These are phyloP conservation scores for Dendrophyllia cribrosa DNA, from an alignment of 64 coral and sea anemone species.

Conservation along the genomic window DNA sequence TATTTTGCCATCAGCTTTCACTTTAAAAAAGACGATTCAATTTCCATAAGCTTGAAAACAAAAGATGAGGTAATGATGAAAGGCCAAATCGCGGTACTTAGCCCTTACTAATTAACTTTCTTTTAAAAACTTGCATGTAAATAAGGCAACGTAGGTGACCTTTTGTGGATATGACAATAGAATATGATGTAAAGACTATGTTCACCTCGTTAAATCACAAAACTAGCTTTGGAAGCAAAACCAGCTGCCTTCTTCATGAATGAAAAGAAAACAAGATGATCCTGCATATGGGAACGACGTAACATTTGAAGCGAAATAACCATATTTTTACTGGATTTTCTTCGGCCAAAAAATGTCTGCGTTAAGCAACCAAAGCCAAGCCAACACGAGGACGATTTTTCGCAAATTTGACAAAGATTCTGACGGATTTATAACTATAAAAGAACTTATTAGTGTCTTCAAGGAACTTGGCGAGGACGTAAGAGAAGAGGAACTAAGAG, in stretches of 20 bases:
- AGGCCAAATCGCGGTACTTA: background rate
- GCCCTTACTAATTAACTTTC: conserved; percentile 1
- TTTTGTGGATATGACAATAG: conserved; percentile 30
- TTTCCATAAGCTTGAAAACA: conserved; percentile 13
- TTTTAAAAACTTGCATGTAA: background rate
- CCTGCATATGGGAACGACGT: background rate
- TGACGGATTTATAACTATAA: conserved; percentile 74
- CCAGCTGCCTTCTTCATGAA: background rate
- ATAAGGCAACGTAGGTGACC: background rate
- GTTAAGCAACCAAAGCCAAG: conserved; percentile 6
- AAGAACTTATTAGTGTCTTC: conserved; percentile 59
- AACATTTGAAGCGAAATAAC: background rate
- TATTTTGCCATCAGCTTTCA: conserved; percentile 3
- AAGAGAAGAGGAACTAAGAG: conserved; percentile 68
- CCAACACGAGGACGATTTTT: conserved; percentile 45
- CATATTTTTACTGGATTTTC: background rate
- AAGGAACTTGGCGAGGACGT: conserved; percentile 67
- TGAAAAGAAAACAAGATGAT: background rate
- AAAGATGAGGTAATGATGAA: conserved; percentile 4
- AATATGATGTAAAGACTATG: background rate
- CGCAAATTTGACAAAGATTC: conserved; percentile 61
- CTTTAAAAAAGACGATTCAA: conserved; percentile 2
- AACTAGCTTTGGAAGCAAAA: conserved; percentile 4
- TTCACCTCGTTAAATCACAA: background rate
- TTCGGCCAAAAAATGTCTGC: background rate